Evolutionary conservation across 2,113 vertebrate species (phyloP).

Genomic region (Anoura caudifer): DNA sequence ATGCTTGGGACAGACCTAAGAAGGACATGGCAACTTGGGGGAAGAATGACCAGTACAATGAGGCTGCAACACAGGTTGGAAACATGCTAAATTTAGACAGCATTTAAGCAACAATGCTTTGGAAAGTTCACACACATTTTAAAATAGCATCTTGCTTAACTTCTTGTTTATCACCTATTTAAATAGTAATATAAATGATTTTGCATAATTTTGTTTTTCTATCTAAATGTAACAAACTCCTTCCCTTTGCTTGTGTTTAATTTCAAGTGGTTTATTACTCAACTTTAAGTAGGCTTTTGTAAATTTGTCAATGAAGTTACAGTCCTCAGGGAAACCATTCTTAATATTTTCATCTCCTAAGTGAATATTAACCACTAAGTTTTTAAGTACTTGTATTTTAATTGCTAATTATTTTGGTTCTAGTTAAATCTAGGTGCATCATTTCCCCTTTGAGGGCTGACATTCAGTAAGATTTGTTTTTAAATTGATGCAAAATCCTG

Average conservation of each 20-base stretch:
- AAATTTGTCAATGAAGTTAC: not conserved
- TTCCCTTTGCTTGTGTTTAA: not conserved
- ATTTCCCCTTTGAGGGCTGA: not conserved
- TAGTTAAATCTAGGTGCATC: not conserved
- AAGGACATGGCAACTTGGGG: not conserved
- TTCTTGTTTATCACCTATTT: not conserved
- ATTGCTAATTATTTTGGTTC: not conserved
- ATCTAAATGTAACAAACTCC: not conserved
- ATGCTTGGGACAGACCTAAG: not conserved
- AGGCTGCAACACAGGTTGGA: not conserved
- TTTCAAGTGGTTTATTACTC: not conserved
- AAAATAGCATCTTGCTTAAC: not conserved
- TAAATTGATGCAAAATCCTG: not conserved
- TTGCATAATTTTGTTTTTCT: not conserved
- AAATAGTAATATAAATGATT: not conserved
- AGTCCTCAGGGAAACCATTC: not conserved
- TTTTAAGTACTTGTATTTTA: constrained; percentile 4
- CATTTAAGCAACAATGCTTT: not conserved
- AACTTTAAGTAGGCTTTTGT: not conserved
- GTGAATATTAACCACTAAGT: not conserved
- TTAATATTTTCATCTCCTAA: not conserved
- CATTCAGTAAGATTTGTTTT: not conserved
- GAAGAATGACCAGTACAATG: not conserved
- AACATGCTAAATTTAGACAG: not conserved
- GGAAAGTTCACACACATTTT: not conserved